Evolutionary conservation across 2,113 vertebrate genomes (phyloP).

Genomic region (Periophthalmus modestus): DNA sequence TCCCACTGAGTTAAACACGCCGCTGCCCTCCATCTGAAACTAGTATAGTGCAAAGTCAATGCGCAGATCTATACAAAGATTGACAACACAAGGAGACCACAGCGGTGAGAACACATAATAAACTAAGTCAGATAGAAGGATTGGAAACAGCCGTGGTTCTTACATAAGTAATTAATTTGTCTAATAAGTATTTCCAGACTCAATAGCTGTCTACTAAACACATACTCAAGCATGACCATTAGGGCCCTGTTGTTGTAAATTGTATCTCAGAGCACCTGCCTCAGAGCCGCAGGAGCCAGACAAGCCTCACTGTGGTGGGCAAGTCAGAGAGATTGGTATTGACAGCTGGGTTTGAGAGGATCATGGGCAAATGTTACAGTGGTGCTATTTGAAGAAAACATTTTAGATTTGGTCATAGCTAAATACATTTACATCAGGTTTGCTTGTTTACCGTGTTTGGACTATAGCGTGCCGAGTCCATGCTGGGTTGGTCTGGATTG

Average conservation of each 20-base stretch:
- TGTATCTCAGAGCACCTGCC: slow-evolving; percentile 2
- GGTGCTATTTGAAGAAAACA: background rate
- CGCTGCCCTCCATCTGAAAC: no score
- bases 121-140: slow-evolving; percentile 51
- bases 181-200: slow-evolving; percentile 55
- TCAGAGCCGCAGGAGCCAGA: slow-evolving; percentile 14
- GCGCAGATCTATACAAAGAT: slow-evolving; percentile 70
- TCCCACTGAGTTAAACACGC: no score
- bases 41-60: slow-evolving; percentile 67
- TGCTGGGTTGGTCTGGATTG: no score
- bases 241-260: background rate
- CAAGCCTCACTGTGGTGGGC: background rate
- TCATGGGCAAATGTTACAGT: slow-evolving; percentile 8
- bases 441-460: no score
- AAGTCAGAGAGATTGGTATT: background rate
- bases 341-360: background rate
- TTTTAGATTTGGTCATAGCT: background rate
- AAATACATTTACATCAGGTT: background rate
- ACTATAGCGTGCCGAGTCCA: no score
- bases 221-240: slow-evolving; percentile 11
- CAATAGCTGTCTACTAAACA: slow-evolving; percentile 34
- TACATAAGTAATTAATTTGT: slow-evolving; percentile 54
- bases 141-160: slow-evolving; percentile 34
- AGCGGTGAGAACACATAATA: slow-evolving; percentile 39
- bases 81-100: slow-evolving; percentile 53